Evolutionary conservation across 1,140 invertebrate genomes (phyloP).

Genomic region (Galendromus occidentalis): DNA sequence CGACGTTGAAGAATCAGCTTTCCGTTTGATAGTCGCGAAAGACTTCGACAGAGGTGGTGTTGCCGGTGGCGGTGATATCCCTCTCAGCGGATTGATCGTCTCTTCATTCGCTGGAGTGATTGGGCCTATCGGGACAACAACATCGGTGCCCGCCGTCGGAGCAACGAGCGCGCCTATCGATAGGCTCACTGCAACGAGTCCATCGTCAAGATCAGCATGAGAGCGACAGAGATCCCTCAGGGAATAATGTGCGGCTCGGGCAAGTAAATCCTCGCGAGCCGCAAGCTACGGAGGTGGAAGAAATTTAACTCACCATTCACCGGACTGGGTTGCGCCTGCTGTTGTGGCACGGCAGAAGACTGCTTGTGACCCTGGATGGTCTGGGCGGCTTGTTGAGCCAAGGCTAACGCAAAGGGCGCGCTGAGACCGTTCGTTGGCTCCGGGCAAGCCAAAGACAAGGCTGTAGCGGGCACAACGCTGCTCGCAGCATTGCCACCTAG

Average conservation of each 20-base stretch:
- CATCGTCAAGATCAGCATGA: neutral
- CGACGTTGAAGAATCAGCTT: constrained; percentile 6
- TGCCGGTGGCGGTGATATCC: neutral
- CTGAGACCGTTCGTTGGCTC: no score
- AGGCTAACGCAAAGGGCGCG: no score
- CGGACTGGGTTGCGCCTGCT: no score
- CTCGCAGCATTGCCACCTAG: constrained; percentile 23
- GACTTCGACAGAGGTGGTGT: neutral
- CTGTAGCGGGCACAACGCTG: constrained; percentile 18
- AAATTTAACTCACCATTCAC: no score
- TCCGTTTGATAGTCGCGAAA: neutral
- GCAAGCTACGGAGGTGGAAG: no score
- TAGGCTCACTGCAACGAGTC: neutral
- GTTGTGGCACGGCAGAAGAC: no score
- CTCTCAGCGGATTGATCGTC: neutral
- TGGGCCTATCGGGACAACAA: constrained; percentile 9
- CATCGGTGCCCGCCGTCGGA: neutral
- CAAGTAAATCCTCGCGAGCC: no score
- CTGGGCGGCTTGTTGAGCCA: no score
- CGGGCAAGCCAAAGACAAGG: no score
- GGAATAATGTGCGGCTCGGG: no score
- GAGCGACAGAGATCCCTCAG: neutral
- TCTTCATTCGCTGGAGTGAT: neutral
- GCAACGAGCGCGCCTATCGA: neutral
- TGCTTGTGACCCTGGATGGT: no score